phyloP scores from a whole-genome alignment of 1,140 invertebrate genomes.

The Aphelenchoides besseyi region DNA sequence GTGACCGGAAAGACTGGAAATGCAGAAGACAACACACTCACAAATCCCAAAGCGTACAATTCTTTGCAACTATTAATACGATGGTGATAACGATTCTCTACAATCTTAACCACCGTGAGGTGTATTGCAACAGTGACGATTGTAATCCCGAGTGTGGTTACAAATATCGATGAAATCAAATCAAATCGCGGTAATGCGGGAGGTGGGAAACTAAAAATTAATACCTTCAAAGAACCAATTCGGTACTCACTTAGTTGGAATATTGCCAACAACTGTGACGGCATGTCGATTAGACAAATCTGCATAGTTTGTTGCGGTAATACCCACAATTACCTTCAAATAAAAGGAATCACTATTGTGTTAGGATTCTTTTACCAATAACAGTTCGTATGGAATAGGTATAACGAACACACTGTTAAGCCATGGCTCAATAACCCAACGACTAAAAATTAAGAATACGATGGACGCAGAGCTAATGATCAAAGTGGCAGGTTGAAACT shows the following conservation, averaged over 20 bases:
- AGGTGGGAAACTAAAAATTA: conserved; percentile 49
- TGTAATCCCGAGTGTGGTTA: conserved; percentile 51
- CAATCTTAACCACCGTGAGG: conserved; percentile 59
- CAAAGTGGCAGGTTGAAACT: conserved; percentile 44
- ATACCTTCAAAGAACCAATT: background rate
- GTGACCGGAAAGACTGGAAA: conserved; percentile 62
- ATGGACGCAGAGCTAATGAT: conserved; percentile 52
- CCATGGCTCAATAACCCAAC: conserved; percentile 53
- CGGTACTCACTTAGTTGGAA: conserved; percentile 52
- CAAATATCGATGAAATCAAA: conserved; percentile 51
- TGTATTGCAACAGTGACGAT: conserved; percentile 57
- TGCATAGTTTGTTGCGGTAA: conserved; percentile 61
- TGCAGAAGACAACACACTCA: conserved; percentile 55
- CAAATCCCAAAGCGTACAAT: conserved; percentile 58
- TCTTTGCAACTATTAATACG: conserved; percentile 60
- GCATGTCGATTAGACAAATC: conserved; percentile 52
- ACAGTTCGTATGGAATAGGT: conserved; percentile 56
- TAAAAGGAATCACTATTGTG: conserved; percentile 21
- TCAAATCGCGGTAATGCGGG: conserved; percentile 56
- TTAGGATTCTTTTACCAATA: conserved; percentile 40
- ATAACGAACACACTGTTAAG: conserved; percentile 50
- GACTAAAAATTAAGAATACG: conserved; percentile 50
- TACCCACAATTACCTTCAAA: conserved; percentile 57
- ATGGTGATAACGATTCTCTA: conserved; percentile 60
- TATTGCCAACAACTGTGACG: conserved; percentile 56